A percentile compares a stretch with the other conserved stretches of the same genome.
These are phyloP conservation scores for Orientallactaga sibirica DNA, from an alignment of 2,797 vertebrate species.

Conservation along the genomic window DNA sequence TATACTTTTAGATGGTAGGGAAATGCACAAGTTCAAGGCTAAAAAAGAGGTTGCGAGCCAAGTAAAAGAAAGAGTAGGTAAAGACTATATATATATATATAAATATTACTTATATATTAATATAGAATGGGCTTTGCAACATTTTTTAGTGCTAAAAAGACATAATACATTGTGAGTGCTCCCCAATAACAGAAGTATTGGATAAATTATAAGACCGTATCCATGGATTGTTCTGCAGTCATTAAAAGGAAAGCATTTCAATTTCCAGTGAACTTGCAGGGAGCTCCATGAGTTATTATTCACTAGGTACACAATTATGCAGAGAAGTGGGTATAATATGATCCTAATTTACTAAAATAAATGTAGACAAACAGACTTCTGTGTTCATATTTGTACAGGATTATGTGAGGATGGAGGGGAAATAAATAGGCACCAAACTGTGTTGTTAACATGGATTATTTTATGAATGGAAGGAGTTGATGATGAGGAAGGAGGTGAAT, in stretches of 20 bases:
- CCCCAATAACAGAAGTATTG: constrained; percentile 11
- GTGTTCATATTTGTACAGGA: constrained; percentile 18
- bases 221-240: background rate
- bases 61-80: background rate
- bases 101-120: background rate
- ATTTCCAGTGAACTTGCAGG: constrained; percentile 18
- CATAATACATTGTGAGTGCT: background rate
- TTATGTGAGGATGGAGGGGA: constrained; percentile 13
- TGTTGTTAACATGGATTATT: background rate
- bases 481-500: background rate
- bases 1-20: background rate
- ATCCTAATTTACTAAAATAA: constrained; percentile 68
- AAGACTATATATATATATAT: background rate
- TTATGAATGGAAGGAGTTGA: background rate
- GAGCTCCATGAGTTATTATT: constrained; percentile 31
- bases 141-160: background rate
- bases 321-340: constrained; percentile 16
- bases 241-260: constrained; percentile 31
- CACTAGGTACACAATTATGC: constrained; percentile 56
- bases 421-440: background rate
- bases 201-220: background rate
- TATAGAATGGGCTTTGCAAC: background rate
- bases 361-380: constrained; percentile 26
- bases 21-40: background rate
- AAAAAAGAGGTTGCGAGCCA: background rate